Percentiles rank a stretch among this genome's conserved stretches.
Evolutionary conservation across 2,113 vertebrate species (phyloP).

Genomic region (Struthidea cinerea): DNA sequence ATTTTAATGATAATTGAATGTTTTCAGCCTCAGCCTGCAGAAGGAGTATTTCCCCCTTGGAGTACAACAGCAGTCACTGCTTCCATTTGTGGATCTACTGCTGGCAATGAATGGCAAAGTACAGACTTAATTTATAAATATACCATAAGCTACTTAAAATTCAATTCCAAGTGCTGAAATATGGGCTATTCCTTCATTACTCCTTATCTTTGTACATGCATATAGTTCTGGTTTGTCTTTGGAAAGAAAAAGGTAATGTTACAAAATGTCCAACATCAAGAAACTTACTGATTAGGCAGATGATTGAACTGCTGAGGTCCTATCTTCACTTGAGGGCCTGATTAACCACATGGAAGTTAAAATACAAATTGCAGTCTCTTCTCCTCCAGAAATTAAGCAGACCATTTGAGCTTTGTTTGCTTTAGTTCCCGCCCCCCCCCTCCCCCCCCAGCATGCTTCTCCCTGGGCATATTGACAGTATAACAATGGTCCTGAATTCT

Average conservation of each 20-base stretch:
- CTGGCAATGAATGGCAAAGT: not conserved
- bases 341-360: not conserved
- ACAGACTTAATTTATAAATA: not conserved
- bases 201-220: not conserved
- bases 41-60: not conserved
- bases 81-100: not conserved
- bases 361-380: not conserved
- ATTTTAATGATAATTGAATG: slow-evolving; percentile 60
- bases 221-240: not conserved
- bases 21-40: slow-evolving; percentile 10
- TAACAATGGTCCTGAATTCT: not conserved
- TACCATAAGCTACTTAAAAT: not conserved
- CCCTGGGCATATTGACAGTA: not conserved
- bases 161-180: not conserved
- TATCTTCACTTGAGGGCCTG: not conserved
- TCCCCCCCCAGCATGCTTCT: not conserved
- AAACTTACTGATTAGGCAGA: not conserved
- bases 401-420: not conserved
- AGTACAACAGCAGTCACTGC: not conserved
- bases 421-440: not conserved
- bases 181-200: not conserved
- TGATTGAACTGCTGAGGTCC: not conserved
- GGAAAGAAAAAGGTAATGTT: not conserved
- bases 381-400: not conserved
- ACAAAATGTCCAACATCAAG: not conserved